Evolutionary conservation across 2,113 vertebrate genomes (phyloP).

Genomic region (Malaclemys terrapin): DNA sequence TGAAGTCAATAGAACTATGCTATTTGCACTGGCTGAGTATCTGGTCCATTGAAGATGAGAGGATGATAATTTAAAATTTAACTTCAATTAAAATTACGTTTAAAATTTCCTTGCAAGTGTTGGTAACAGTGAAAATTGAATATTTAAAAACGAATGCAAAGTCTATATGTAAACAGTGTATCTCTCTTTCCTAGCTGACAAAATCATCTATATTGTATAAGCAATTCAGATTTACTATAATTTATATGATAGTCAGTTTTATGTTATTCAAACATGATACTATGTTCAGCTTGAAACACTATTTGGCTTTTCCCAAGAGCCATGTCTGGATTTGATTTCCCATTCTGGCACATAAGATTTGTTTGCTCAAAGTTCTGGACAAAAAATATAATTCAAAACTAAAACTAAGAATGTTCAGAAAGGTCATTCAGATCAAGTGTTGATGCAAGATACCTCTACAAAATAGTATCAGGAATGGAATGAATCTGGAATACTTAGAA

Average conservation of each 20-base stretch:
- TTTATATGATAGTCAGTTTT: slow-evolving; percentile 12
- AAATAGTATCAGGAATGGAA: background rate
- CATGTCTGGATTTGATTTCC: background rate
- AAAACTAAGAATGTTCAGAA: background rate
- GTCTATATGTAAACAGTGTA: background rate
- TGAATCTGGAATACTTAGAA: background rate
- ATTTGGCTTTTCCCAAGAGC: slow-evolving; percentile 1
- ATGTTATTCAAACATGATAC: slow-evolving; percentile 46
- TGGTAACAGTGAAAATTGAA: background rate
- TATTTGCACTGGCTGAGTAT: background rate
- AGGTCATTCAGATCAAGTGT: background rate
- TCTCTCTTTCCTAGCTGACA: background rate
- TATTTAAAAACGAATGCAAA: background rate
- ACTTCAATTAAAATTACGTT: background rate
- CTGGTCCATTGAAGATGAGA: background rate
- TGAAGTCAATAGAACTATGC: background rate
- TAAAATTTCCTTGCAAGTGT: background rate
- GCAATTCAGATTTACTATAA: slow-evolving; percentile 33
- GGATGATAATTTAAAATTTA: background rate
- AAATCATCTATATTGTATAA: background rate
- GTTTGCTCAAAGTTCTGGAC: slow-evolving; percentile 25
- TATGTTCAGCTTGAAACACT: slow-evolving; percentile 28
- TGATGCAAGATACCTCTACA: background rate
- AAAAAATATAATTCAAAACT: slow-evolving; percentile 33
- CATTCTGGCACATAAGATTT: background rate